A percentile compares a stretch with the other conserved stretches of the same genome.
phyloP scores from a whole-genome alignment of 2,113 vertebrate genomes.

The Andinoacara biseriatus region DNA sequence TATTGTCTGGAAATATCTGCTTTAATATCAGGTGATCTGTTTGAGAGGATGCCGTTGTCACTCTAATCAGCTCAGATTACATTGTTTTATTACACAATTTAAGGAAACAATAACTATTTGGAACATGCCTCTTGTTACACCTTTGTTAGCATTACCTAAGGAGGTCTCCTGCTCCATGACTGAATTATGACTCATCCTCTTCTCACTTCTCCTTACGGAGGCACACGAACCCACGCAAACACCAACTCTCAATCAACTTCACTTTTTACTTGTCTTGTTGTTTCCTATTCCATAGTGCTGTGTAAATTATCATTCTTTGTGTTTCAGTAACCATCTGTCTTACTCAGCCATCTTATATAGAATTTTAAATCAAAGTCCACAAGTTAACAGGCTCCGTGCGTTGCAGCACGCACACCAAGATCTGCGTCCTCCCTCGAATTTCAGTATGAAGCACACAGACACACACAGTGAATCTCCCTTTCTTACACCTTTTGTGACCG shows the following conservation, averaged over 20 bases:
- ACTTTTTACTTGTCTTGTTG: constrained; percentile 11
- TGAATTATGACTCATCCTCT: constrained; percentile 20
- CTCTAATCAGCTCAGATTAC: neutral
- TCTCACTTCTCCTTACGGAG: neutral
- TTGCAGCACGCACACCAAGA: neutral
- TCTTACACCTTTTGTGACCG: constrained; percentile 25
- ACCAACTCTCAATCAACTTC: neutral
- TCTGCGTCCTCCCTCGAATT: neutral
- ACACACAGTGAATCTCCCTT: neutral
- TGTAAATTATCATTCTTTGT: neutral
- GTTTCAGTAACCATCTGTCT: neutral
- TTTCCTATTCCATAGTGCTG: neutral
- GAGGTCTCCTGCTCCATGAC: neutral
- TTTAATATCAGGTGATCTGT: neutral
- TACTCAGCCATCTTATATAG: neutral
- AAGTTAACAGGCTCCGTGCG: neutral
- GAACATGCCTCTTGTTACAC: neutral
- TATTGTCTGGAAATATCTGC: neutral
- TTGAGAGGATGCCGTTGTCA: neutral
- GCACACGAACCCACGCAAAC: neutral
- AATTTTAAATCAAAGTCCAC: neutral
- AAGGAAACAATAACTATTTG: neutral
- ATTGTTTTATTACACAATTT: neutral
- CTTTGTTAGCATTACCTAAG: neutral
- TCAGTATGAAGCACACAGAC: neutral